Evolutionary conservation across 2,888 invertebrate species (phyloP), one percentile per base, ranked within the genome.

Genomic region (Antheraea assamensis): DNA sequence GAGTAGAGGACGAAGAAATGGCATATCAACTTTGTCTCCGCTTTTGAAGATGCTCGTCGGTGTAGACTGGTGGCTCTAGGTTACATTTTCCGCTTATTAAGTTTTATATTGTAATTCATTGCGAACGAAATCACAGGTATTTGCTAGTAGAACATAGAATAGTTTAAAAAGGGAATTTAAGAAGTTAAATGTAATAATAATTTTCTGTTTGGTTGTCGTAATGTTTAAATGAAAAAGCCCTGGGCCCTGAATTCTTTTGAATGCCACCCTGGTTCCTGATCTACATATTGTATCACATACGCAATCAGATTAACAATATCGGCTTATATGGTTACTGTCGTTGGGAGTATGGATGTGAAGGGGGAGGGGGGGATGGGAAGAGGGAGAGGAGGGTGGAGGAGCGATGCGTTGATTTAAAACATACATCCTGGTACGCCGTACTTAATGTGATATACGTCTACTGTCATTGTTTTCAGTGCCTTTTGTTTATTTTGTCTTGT

Each of bases 251-350:
- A n/a, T 68, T 35, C 0, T 35, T n/a, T 35, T 35, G 17, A 68
- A 35, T 68, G n/a, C 68, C 10, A 21, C 68, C 35, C 71, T 74
- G 74, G 68, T 30, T 68, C 30, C 55, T 74, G 64, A 58, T 71
- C 71, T 74, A 74, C 71, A 74, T 74, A 74, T 71, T 74, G 74
- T 71, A 71, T 27, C 52, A 66, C 24, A 68, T 27, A 27, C 71
- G 76, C 72, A 74, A 84, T 80, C 76, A 76, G 79, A 81, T 83
- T 82, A 81, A 74, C 72, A 74, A 74, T 71, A 81, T 76, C 76
- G 78, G 79, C 77, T 80, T 83, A 80, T 76, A 70, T 55, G 58
- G 70, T 58, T 70, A 70, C 58, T 61, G 68, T 68, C 68, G 35
- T n/a, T 7, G 68, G 68, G 68, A 35, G 61, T 64, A 13, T 68